These are phyloP conservation scores for Calliopum simillimum DNA, from an alignment of 2,888 invertebrate species.

Conservation along the genomic window DNA sequence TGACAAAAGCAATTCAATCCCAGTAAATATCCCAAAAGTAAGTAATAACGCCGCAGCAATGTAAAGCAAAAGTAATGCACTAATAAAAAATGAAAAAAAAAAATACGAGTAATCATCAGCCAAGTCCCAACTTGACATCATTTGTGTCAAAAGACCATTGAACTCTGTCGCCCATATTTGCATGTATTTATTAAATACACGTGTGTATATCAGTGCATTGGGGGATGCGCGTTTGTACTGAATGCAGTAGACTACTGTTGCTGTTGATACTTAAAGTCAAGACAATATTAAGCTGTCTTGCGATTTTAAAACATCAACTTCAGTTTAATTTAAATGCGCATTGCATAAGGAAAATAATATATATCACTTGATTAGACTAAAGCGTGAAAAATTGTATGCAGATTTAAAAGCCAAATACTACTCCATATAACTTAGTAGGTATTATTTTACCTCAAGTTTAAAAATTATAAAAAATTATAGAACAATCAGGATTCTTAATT, in stretches of 20 bases:
- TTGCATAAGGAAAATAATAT: too few relatives aligned
- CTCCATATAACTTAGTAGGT: too few relatives aligned
- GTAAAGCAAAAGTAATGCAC: not conserved
- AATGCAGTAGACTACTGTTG: not conserved
- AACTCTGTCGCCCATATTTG: constrained; percentile 53
- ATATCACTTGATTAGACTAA: too few relatives aligned
- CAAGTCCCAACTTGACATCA: constrained; percentile 62
- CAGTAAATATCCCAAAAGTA: too few relatives aligned
- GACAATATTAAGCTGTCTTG: constrained; percentile 9
- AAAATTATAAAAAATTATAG: too few relatives aligned
- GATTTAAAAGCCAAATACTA: too few relatives aligned
- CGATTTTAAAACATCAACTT: not conserved
- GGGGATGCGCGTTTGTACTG: not conserved
- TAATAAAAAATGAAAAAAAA: not conserved
- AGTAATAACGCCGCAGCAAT: not conserved
- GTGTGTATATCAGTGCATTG: not conserved
- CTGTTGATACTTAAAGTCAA: not conserved
- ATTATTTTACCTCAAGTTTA: too few relatives aligned
- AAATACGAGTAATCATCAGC: constrained; percentile 14
- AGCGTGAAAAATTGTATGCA: too few relatives aligned
- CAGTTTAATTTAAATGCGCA: too few relatives aligned
- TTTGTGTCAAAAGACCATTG: constrained; percentile 67
- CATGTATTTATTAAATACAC: not conserved
- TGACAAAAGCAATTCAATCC: too few relatives aligned
- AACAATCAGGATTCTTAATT: too few relatives aligned